phyloP scores from a whole-genome alignment of 2,797 vertebrate species.

The Cyclura pinguis region DNA sequence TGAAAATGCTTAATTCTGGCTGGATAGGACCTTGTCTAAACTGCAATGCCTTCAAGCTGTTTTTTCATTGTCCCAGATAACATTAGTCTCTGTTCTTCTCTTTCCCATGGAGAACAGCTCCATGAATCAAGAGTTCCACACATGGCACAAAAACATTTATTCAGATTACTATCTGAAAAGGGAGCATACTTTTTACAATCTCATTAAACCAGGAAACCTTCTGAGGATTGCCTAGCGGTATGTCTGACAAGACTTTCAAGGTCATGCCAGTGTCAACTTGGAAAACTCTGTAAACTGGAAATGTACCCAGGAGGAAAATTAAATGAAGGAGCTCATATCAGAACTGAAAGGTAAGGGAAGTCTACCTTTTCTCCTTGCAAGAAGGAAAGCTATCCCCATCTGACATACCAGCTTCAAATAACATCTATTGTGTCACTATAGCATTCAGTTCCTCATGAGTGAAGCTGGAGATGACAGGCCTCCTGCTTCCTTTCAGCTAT shows the following conservation, averaged over 20 bases:
- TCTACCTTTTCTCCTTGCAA: constrained; percentile 24
- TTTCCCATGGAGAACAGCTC: not conserved
- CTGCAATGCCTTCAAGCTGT: not conserved
- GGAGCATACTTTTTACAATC: not conserved
- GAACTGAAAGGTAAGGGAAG: constrained; percentile 14
- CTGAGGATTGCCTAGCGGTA: not conserved
- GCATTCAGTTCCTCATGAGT: constrained; percentile 45
- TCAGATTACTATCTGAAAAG: constrained; percentile 15
- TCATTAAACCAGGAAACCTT: constrained; percentile 11
- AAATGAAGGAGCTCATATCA: constrained; percentile 33
- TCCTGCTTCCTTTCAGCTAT: constrained; percentile 34
- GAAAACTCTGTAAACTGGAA: constrained; percentile 25
- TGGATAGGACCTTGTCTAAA: not conserved
- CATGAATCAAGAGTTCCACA: not conserved
- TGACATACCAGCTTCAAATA: constrained; percentile 30
- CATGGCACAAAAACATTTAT: not conserved
- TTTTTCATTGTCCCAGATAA: constrained; percentile 36
- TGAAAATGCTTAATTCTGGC: not conserved
- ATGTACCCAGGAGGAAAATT: constrained; percentile 19
- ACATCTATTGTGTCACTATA: not conserved
- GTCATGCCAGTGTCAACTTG: constrained; percentile 6
- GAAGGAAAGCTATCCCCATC: constrained; percentile 14
- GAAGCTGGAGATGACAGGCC: constrained; percentile 33
- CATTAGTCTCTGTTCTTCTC: not conserved
- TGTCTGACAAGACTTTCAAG: constrained; percentile 32